A percentile compares a stretch with the other conserved stretches of the same genome.
Conservation (phyloP, 2,113 vertebrate genomes). For the Pygoscelis adeliae region DNA sequence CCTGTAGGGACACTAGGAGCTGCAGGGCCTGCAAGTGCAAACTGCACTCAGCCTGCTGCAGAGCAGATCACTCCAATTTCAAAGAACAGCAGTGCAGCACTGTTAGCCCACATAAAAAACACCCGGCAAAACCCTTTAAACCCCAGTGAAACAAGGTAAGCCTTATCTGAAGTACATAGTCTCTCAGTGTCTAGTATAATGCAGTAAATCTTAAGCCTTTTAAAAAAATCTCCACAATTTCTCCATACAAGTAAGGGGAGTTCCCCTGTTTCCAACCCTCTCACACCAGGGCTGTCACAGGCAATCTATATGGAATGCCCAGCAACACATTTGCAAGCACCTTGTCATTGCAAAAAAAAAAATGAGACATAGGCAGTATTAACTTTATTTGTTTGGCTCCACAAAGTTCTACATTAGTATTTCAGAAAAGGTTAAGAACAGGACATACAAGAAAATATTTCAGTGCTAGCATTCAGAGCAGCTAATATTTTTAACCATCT, state of each 20-base stretch:
- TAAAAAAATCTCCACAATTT: not conserved
- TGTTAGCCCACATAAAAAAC: not conserved
- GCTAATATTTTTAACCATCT: not conserved
- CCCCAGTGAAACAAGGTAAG: not conserved
- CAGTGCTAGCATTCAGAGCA: not conserved
- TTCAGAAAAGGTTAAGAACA: not conserved
- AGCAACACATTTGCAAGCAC: not conserved
- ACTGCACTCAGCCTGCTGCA: constrained; percentile 26
- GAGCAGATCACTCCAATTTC: not conserved
- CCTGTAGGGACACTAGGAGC: not conserved
- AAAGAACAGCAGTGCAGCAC: not conserved
- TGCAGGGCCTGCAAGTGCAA: not conserved
- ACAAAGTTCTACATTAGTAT: not conserved
- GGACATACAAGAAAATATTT: not conserved
- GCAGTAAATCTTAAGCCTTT: not conserved
- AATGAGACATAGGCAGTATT: not conserved
- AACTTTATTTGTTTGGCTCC: not conserved
- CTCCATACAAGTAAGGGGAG: not conserved
- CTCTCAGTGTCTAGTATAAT: not conserved
- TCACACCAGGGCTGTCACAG: not conserved
- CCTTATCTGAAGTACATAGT: not conserved
- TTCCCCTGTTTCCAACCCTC: not conserved
- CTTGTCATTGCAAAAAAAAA: not conserved
- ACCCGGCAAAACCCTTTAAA: not conserved
- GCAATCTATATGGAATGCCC: fast-evolving